A percentile compares a stretch with the other conserved stretches of the same genome.
phyloP scores from a whole-genome alignment of 2,888 invertebrate genomes.

The Dynastes hyllus region DNA sequence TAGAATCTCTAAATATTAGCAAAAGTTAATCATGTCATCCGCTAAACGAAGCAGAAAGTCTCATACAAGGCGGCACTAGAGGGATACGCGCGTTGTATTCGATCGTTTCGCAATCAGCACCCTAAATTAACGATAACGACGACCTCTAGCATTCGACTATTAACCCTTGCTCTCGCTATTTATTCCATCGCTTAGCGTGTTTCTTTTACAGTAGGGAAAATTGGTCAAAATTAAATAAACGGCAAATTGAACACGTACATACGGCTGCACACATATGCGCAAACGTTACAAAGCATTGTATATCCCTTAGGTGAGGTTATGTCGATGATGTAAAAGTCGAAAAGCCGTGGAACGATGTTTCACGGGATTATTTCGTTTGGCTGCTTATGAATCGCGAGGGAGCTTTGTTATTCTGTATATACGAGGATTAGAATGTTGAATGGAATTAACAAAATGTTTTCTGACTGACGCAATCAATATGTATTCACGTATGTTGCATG shows the following conservation, averaged over 20 bases:
- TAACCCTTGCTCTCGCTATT: slow-evolving; percentile 4
- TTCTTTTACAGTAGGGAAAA: background rate
- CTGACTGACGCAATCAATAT: too few relatives aligned
- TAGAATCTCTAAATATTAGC: background rate
- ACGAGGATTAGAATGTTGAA: slow-evolving; percentile 11
- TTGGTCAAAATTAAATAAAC: slow-evolving; percentile 15
- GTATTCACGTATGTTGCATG: too few relatives aligned
- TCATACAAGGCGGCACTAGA: background rate
- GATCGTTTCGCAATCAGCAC: slow-evolving; percentile 32
- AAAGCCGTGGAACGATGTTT: background rate
- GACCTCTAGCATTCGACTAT: slow-evolving; percentile 25
- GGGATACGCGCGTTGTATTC: slow-evolving; percentile 26
- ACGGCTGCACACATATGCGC: background rate
- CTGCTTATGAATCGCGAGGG: slow-evolving; percentile 16
- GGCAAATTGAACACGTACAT: slow-evolving; percentile 13
- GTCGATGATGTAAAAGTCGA: background rate
- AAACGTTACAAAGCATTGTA: background rate
- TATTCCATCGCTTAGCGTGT: background rate
- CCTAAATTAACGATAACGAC: slow-evolving; percentile 18
- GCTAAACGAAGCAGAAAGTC: slow-evolving; percentile 22
- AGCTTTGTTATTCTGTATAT: background rate
- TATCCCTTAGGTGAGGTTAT: background rate
- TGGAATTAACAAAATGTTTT: slow-evolving; percentile 8
- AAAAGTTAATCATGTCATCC: slow-evolving; percentile 18
- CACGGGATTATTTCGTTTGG: slow-evolving; percentile 33